Evolutionary conservation across 2,113 vertebrate species (phyloP).

Genomic region (Rhinichthys klamathensis): DNA sequence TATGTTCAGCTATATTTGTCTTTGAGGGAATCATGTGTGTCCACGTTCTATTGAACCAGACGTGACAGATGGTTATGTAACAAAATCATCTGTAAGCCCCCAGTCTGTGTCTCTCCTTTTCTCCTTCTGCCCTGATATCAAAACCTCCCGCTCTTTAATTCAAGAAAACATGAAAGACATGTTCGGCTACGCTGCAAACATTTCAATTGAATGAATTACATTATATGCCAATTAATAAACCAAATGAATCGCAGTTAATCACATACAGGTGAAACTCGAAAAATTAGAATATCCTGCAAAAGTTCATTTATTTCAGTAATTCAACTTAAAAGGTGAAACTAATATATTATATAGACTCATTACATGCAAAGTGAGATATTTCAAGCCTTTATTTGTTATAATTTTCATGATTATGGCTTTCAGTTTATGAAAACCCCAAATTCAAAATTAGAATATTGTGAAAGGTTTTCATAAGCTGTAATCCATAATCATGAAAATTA

Average conservation of each 20-base stretch:
- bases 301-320: too few relatives aligned
- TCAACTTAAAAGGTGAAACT: too few relatives aligned
- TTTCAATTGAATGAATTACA: background rate
- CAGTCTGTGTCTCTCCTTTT: conserved; percentile 37
- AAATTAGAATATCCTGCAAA: too few relatives aligned
- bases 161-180: background rate
- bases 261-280: background rate
- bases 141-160: background rate
- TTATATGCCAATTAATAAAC: background rate
- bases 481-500: too few relatives aligned
- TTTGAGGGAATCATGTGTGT: conserved; percentile 1
- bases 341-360: too few relatives aligned
- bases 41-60: conserved; percentile 27
- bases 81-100: conserved; percentile 49
- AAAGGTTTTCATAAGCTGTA: too few relatives aligned
- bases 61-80: conserved; percentile 60
- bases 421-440: too few relatives aligned
- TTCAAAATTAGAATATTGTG: too few relatives aligned
- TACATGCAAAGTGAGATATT: too few relatives aligned
- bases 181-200: background rate
- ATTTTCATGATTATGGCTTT: too few relatives aligned
- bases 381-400: too few relatives aligned
- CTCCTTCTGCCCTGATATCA: background rate
- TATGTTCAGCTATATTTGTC: conserved; percentile 42
- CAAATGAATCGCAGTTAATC: background rate